phyloP scores from a whole-genome alignment of 2,888 invertebrate species.

The Amblyteles armatorius region DNA sequence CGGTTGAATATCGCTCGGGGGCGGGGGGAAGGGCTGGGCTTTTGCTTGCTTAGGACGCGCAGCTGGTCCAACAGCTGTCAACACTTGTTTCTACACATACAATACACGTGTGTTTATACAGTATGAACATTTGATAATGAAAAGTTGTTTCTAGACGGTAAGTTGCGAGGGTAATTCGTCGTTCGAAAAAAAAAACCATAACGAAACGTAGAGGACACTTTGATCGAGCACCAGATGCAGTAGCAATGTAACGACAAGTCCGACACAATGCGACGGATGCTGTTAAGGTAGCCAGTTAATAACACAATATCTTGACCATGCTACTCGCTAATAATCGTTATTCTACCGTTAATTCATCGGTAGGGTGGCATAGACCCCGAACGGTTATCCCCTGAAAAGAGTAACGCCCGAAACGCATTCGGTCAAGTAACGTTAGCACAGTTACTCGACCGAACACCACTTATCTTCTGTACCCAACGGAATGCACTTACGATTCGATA shows the following conservation, averaged over 20 bases:
- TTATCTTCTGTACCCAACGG: too few species aligned
- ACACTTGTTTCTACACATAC: constrained; percentile 43
- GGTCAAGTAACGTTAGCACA: too few species aligned
- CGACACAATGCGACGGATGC: constrained; percentile 56
- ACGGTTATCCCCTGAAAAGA: too few species aligned
- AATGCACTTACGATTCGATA: too few species aligned
- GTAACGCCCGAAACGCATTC: too few species aligned
- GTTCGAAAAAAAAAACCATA: neutral
- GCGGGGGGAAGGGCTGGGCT: constrained; percentile 39
- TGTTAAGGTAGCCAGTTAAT: constrained; percentile 61
- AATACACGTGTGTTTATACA: constrained; percentile 28
- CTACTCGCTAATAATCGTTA: constrained; percentile 60
- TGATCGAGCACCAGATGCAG: neutral
- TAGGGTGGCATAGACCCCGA: too few species aligned
- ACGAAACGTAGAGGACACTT: neutral
- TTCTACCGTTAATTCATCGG: constrained; percentile 58
- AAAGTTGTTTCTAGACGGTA: constrained; percentile 28
- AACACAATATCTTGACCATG: constrained; percentile 65
- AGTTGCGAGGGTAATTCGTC: neutral
- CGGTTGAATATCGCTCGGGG: constrained; percentile 26
- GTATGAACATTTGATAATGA: constrained; percentile 27
- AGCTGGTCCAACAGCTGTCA: constrained; percentile 67
- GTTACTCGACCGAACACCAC: too few species aligned
- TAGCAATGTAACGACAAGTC: constrained; percentile 30
- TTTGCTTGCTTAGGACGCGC: constrained; percentile 50